phyloP scores from a whole-genome alignment of 2,797 vertebrate species.

The Chaetophractus vellerosus region DNA sequence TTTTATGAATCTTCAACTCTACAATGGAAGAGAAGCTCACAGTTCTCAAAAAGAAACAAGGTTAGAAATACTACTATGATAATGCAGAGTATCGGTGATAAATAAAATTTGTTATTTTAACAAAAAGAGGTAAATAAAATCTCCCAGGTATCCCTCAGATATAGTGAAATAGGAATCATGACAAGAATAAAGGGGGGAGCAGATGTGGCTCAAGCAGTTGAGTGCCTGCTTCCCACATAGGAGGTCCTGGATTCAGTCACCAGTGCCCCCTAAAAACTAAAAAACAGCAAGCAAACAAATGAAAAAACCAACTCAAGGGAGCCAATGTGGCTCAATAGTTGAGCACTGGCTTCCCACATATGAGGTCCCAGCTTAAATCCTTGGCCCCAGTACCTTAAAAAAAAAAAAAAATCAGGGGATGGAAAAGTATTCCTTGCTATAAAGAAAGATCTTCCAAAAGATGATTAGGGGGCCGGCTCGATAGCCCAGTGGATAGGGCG shows the following conservation, averaged over 20 bases:
- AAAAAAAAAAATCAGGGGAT: neutral
- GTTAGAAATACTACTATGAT: slow-evolving; percentile 32
- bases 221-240: no score
- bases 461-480: no score
- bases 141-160: neutral
- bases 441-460: slow-evolving; percentile 29
- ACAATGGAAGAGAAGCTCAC: neutral
- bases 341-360: no score
- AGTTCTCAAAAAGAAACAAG: slow-evolving; percentile 14
- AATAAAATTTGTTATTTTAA: slow-evolving; percentile 59
- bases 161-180: neutral
- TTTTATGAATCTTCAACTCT: neutral
- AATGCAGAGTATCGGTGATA: neutral
- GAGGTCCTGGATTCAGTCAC: no score
- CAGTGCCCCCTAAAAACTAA: no score
- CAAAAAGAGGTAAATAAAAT: slow-evolving; percentile 41
- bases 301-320: no score
- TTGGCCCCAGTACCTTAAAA: no score
- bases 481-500: no score
- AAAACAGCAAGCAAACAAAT: no score
- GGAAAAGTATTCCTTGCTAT: neutral
- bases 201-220: no score
- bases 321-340: no score
- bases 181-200: neutral
- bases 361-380: no score